These are phyloP conservation scores for Carcina quercana DNA, from an alignment of 2,888 invertebrate species.

Conservation along the genomic window DNA sequence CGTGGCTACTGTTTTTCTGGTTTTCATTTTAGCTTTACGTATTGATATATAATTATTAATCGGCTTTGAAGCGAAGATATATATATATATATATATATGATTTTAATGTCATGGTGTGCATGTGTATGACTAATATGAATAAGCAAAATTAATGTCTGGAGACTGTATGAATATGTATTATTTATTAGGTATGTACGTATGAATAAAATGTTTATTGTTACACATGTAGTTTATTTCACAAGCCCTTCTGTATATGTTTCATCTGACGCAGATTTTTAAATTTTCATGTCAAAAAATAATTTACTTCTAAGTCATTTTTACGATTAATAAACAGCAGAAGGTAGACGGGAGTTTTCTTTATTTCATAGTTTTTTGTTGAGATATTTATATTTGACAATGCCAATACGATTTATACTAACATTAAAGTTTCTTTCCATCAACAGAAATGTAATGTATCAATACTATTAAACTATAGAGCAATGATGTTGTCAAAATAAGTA, in stretches of 20 bases:
- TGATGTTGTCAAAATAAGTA: no score
- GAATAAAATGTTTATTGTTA: slow-evolving; percentile 68
- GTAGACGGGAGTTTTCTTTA: no score
- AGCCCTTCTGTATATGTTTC: slow-evolving; percentile 1
- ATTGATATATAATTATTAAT: no score
- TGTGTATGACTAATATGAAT: not conserved
- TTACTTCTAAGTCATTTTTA: not conserved
- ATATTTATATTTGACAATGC: not conserved
- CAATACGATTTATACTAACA: no score
- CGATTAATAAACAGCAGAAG: not conserved
- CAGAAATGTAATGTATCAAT: no score
- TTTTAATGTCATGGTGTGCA: not conserved
- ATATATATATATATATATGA: no score
- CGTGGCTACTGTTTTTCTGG: no score
- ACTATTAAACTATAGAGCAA: no score
- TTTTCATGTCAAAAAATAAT: slow-evolving; percentile 10
- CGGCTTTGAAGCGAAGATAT: no score
- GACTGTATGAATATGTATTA: slow-evolving; percentile 64
- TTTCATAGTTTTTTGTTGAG: not conserved
- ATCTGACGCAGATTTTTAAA: slow-evolving; percentile 3
- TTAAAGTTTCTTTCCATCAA: no score
- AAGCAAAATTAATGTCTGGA: slow-evolving; percentile 30
- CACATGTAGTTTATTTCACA: slow-evolving; percentile 25
- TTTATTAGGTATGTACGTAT: slow-evolving; percentile 29
- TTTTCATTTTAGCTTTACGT: no score